Base-by-base conservation (phyloP, 1,140 invertebrate genomes). In the Ceratosolen solmsi region DNA sequence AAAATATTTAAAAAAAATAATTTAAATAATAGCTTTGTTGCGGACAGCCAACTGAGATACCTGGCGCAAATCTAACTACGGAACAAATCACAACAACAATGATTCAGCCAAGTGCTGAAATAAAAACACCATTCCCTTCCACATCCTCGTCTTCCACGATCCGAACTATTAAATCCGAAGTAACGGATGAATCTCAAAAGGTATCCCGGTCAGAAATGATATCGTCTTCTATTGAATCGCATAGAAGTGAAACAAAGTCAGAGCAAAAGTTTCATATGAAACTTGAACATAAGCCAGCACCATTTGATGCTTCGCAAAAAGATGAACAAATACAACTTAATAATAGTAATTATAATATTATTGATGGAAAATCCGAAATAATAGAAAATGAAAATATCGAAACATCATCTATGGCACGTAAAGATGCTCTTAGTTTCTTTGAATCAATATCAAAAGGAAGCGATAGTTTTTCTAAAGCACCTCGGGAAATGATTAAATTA, bases 381-480 rank as follows among this genome's bases (percentile, higher is more conserved):
- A 86, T 84, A 3, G 88, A 89, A 51, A 92, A 91, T 75, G 90
- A 92, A 76, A 90, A 91, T 46, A 82, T 93, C 22, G 92, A 93
- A 77, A 91, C 90, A 4, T 89, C 88, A 2, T 90, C 90, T 0
- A 91, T 93, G 30, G 89, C 91, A 0, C 92, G 89, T 71, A 92
- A 92, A 82, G 91, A 91, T 83, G 92, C 93, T 2, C 87, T 94
- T 11, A 93, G 92, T 72, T 94, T 94, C 84, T 94, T 94, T 82
- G 93, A 94, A 84, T 90, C 91, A 51, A 93, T 92, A 86, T 93
- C 91, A 0, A 92, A 91, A 82, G 92, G 92, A 41, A 88, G 87
- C 36, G 89, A 91, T 17, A 81, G 80, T 2, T 33, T 78, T 0
- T 80, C 87, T 0, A 90, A 88, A 77, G 87, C 87, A 17, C 89